Conservation (phyloP, 1,140 invertebrate genomes). For the Dreissena rostriformis region DNA sequence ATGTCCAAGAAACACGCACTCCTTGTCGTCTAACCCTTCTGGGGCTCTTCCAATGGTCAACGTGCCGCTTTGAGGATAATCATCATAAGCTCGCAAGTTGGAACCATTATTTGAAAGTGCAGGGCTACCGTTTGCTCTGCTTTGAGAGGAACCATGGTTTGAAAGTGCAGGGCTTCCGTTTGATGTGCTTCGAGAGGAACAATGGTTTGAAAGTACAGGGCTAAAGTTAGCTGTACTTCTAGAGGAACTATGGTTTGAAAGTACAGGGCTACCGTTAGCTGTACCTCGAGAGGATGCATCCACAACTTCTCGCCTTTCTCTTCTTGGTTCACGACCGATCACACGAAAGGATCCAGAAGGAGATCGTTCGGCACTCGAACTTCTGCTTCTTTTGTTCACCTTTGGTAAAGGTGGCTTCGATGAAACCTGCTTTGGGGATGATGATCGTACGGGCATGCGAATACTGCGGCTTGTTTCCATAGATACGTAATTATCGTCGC, state of each 20-base stretch:
- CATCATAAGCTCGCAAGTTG: no score
- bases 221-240: no score
- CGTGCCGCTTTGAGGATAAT: background rate
- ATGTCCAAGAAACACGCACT: constrained; percentile 36
- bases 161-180: no score
- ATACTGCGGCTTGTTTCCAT: background rate
- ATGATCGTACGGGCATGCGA: background rate
- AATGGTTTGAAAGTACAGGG: no score
- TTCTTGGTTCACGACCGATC: background rate
- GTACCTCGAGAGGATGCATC: background rate
- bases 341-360: background rate
- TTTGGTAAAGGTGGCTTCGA: background rate
- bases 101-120: no score
- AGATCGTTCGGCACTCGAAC: background rate
- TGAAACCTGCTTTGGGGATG: background rate
- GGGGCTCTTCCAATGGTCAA: constrained; percentile 14
- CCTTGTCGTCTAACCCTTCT: background rate
- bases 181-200: no score
- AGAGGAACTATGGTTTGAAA: no score
- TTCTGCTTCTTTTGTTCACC: background rate
- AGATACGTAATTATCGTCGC: background rate
- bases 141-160: no score
- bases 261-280: no score
- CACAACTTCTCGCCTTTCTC: background rate
- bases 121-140: no score